Evolutionary conservation across 2,113 vertebrate genomes (phyloP).

Genomic region (Rhizomys pruinosus): DNA sequence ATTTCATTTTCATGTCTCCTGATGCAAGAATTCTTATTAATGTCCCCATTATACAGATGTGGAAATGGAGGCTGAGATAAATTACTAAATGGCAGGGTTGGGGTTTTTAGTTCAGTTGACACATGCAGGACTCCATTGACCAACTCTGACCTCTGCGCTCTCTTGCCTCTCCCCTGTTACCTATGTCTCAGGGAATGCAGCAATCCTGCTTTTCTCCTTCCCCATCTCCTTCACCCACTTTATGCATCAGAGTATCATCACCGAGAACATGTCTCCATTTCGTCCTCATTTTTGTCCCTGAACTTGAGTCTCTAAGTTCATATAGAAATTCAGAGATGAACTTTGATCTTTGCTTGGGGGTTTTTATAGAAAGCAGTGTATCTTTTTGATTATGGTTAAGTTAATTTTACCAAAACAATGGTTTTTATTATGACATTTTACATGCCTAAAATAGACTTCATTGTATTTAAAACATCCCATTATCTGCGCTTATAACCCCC

Average conservation of each 20-base stretch:
- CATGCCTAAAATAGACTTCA: too few relatives aligned
- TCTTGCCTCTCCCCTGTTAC: neutral
- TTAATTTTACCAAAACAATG: neutral
- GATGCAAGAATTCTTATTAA: neutral
- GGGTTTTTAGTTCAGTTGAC: neutral
- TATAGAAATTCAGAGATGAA: neutral
- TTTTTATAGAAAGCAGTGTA: neutral
- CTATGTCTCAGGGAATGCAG: neutral
- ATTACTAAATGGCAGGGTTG: neutral
- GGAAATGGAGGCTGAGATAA: slow-evolving; percentile 19
- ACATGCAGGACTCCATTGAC: neutral
- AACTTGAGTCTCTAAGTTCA: slow-evolving; percentile 11
- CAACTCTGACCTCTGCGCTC: neutral
- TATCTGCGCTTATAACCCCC: neutral
- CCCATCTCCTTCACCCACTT: neutral
- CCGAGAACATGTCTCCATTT: slow-evolving; percentile 18
- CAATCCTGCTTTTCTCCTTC: neutral
- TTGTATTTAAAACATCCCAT: neutral
- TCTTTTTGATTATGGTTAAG: neutral
- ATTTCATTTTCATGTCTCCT: neutral
- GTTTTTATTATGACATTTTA: neutral
- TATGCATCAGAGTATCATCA: slow-evolving; percentile 6
- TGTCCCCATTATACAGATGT: neutral
- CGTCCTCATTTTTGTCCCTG: neutral
- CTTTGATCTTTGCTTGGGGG: slow-evolving; percentile 12